Evolutionary conservation across 1,140 invertebrate genomes (phyloP).

Genomic region (Microplitis demolitor): DNA sequence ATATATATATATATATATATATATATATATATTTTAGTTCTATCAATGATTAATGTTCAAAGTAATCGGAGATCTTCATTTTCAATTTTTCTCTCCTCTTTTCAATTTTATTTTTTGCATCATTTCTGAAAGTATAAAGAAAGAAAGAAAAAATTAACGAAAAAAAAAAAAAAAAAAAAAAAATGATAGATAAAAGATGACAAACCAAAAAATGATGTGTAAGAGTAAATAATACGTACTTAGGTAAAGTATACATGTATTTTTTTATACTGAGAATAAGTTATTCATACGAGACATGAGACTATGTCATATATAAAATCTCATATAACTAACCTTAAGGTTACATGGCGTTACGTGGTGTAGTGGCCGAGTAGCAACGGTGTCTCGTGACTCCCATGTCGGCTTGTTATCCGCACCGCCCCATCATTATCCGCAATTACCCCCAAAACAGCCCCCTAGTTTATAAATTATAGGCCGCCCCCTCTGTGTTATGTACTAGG

Average conservation of each 20-base stretch:
- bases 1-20: too few relatives aligned
- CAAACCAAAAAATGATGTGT: too few relatives aligned
- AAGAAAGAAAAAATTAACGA: not conserved
- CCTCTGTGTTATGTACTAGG: conserved; percentile 14
- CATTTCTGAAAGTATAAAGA: too few relatives aligned
- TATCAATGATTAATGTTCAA: not conserved
- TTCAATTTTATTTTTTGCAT: too few relatives aligned
- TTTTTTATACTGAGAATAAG: not conserved
- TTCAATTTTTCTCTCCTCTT: not conserved
- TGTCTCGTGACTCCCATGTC: conserved; percentile 61
- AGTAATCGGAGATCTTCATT: conserved; percentile 3
- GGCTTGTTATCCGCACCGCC: conserved; percentile 61
- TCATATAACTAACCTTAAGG: conserved; percentile 24
- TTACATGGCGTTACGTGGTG: conserved; percentile 6
- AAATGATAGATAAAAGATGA: too few relatives aligned
- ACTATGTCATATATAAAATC: not conserved
- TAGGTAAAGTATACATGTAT: not conserved
- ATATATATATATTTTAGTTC: not conserved
- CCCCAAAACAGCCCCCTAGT: conserved; percentile 59
- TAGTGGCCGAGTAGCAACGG: conserved; percentile 22
- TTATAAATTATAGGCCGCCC: conserved; percentile 61
- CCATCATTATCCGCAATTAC: conserved; percentile 62
- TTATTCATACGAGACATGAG: conserved; percentile 4
- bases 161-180: not conserved
- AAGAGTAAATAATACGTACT: not conserved